phyloP scores from a whole-genome alignment of 2,797 vertebrate species.

The Gallirallus australis region DNA sequence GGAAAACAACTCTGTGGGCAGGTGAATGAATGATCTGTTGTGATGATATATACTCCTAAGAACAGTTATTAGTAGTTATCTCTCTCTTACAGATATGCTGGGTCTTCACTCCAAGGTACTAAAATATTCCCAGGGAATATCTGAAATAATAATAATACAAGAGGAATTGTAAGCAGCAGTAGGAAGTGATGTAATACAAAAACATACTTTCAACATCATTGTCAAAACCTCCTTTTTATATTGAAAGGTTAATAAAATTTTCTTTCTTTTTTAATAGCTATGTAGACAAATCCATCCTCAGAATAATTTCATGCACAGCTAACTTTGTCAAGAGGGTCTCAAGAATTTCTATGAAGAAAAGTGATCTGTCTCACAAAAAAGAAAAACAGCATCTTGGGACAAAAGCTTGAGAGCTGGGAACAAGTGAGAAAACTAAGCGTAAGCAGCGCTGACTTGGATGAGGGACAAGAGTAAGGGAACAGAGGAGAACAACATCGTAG shows the following conservation, averaged over 20 bases:
- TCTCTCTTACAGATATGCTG: neutral
- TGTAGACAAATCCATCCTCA: neutral
- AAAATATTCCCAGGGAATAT: conserved; percentile 25
- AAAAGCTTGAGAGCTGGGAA: neutral
- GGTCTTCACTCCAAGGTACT: neutral
- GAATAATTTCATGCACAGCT: conserved; percentile 15
- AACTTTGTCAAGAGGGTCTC: neutral
- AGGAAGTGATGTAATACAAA: conserved; percentile 20
- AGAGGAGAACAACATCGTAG: neutral
- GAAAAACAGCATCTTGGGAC: neutral
- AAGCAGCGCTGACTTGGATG: conserved; percentile 17
- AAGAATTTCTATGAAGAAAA: conserved; percentile 1
- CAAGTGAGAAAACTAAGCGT: neutral
- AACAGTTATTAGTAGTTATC: neutral
- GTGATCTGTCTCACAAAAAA: neutral
- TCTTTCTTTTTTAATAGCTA: neutral
- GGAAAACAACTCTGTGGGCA: neutral
- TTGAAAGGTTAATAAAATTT: neutral
- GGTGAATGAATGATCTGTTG: conserved; percentile 8
- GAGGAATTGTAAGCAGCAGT: neutral
- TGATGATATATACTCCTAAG: neutral
- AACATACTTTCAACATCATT: neutral
- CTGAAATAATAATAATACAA: conserved; percentile 27
- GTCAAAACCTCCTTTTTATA: neutral
- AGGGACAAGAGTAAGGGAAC: conserved; percentile 19